Evolutionary conservation across 2,888 invertebrate species (phyloP).

Genomic region (Thymelicus acteon): DNA sequence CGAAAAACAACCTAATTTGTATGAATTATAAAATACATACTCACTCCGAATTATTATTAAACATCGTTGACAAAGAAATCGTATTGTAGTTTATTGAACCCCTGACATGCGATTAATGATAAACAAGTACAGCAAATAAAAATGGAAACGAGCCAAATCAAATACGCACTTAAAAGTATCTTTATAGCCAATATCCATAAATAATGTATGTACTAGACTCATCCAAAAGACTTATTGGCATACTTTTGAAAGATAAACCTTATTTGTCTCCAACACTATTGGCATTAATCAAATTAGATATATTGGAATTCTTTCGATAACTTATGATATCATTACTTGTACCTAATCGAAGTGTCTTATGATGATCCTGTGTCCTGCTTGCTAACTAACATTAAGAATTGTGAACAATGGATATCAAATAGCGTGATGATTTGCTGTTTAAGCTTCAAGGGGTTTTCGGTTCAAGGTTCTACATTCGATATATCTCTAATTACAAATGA

Average conservation of each 20-base stretch:
- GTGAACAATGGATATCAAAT: no score
- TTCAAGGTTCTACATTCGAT: no score
- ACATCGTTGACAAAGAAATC: background rate
- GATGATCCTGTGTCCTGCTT: no score
- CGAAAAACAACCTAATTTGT: background rate
- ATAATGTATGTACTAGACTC: background rate
- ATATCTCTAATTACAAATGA: no score
- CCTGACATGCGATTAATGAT: background rate
- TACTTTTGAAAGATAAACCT: background rate
- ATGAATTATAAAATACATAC: no score
- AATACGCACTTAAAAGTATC: background rate
- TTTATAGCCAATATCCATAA: constrained; percentile 6
- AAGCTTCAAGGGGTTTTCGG: no score
- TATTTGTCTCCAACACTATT: background rate
- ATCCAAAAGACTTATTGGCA: background rate
- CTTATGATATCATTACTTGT: background rate
- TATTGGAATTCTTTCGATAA: constrained; percentile 10
- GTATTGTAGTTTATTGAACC: background rate
- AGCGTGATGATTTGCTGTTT: no score
- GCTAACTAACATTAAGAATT: no score
- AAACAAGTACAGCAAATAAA: background rate
- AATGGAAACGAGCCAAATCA: background rate
- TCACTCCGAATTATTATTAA: no score
- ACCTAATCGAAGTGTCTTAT: no score
- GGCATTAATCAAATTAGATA: background rate